phyloP scores from a whole-genome alignment of 2,113 vertebrate genomes.

The Pristiophorus japonicus region DNA sequence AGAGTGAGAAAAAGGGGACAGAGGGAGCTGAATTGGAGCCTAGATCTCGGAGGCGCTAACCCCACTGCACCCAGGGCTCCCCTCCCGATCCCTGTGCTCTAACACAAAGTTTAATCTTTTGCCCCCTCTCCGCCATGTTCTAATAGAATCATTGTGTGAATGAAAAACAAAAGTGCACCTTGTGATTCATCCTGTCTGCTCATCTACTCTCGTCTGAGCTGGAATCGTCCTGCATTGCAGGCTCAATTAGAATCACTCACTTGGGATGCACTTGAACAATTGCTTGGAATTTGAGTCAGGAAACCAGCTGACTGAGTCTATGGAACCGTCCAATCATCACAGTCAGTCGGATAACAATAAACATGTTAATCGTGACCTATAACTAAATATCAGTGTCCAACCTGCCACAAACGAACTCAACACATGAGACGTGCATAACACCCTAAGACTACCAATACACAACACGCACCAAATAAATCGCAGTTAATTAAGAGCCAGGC shows the following conservation, averaged over 20 bases:
- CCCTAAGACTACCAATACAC: background rate
- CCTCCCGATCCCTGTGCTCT: too few relatives aligned
- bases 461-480: background rate
- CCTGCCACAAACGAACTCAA: background rate
- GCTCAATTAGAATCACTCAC: background rate
- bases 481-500: background rate
- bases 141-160: too few relatives aligned
- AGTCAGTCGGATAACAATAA: background rate
- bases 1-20: too few relatives aligned
- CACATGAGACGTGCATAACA: background rate
- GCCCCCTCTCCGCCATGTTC: too few relatives aligned
- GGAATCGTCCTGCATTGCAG: background rate
- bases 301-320: background rate
- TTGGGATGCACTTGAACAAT: background rate
- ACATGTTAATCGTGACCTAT: slow-evolving; percentile 31
- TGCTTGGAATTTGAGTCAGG: background rate
- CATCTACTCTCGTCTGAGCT: background rate
- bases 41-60: too few relatives aligned
- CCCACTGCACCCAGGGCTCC: too few relatives aligned
- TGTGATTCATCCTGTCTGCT: too few relatives aligned
- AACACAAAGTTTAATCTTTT: too few relatives aligned
- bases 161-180: too few relatives aligned
- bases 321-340: background rate
- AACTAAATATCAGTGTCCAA: slow-evolving; percentile 22
- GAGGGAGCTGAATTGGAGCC: too few relatives aligned